Conservation (phyloP, 2,797 vertebrate species). For the Phaenicophaeus curvirostris region DNA sequence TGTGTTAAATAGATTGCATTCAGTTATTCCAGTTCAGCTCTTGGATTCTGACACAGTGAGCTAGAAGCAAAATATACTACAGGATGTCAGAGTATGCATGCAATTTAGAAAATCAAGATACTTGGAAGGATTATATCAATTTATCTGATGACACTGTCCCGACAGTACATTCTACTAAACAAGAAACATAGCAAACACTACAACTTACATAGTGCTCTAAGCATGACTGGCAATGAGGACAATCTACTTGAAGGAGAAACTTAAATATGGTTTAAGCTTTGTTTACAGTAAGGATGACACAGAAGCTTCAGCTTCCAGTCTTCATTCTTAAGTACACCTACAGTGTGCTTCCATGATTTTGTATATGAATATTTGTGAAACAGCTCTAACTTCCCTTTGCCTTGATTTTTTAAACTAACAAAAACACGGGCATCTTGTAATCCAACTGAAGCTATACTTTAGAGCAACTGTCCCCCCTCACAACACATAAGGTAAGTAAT, state of each 20-base stretch:
- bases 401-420: not conserved
- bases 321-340: not conserved
- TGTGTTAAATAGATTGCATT: not conserved
- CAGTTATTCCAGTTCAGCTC: not conserved
- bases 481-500: not conserved
- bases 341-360: not conserved
- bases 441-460: not conserved
- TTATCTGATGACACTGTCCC: not conserved
- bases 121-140: not conserved
- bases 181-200: not conserved
- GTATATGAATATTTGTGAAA: not conserved
- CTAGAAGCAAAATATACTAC: not conserved
- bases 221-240: not conserved
- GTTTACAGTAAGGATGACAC: not conserved
- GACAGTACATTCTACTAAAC: not conserved
- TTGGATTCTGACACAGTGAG: not conserved
- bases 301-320: not conserved
- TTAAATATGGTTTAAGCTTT: not conserved
- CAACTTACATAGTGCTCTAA: not conserved
- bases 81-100: not conserved
- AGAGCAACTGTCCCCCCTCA: not conserved
- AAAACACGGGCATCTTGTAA: not conserved
- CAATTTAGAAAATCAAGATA: not conserved
- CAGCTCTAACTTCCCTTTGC: not conserved
- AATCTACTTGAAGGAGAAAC: not conserved